Evolutionary conservation across 2,888 invertebrate species (phyloP).

Genomic region (Zhuqinia jingwanae): DNA sequence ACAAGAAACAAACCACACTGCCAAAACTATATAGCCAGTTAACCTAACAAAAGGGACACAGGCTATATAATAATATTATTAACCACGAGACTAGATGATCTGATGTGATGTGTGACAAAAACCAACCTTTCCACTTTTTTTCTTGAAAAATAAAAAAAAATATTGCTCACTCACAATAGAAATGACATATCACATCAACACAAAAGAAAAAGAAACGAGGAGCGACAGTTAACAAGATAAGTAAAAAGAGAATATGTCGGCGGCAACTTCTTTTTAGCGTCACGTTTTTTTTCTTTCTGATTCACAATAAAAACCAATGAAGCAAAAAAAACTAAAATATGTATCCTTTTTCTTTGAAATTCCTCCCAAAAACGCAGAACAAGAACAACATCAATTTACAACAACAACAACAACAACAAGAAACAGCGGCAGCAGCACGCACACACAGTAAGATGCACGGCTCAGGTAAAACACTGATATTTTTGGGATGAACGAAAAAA

Average conservation of each 20-base stretch:
- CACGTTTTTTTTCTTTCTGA: not conserved
- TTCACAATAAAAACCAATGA: slow-evolving; percentile 30
- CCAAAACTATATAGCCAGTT: slow-evolving; percentile 1
- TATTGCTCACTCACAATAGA: not conserved
- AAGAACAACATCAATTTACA: not conserved
- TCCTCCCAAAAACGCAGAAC: not conserved
- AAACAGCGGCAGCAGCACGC: not conserved
- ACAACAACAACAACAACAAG: slow-evolving; percentile 15
- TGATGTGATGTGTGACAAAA: too few species aligned
- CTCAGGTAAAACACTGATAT: not conserved
- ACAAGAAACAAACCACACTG: not conserved
- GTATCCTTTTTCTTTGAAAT: not conserved
- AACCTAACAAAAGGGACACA: not conserved
- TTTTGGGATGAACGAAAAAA: not conserved
- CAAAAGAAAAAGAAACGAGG: not conserved
- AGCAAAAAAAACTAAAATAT: slow-evolving; percentile 1
- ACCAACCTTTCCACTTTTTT: slow-evolving; percentile 29
- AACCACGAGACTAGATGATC: too few species aligned
- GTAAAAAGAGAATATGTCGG: not conserved
- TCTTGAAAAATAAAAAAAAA: not conserved
- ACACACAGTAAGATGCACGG: not conserved
- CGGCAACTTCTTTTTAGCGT: slow-evolving; percentile 5
- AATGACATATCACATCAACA: slow-evolving; percentile 23
- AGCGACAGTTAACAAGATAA: slow-evolving; percentile 8
- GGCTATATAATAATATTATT: too few species aligned